Percentiles rank a stretch among this genome's conserved stretches.
phyloP scores from a whole-genome alignment of 1,140 invertebrate species.

The Drosophila cardini region DNA sequence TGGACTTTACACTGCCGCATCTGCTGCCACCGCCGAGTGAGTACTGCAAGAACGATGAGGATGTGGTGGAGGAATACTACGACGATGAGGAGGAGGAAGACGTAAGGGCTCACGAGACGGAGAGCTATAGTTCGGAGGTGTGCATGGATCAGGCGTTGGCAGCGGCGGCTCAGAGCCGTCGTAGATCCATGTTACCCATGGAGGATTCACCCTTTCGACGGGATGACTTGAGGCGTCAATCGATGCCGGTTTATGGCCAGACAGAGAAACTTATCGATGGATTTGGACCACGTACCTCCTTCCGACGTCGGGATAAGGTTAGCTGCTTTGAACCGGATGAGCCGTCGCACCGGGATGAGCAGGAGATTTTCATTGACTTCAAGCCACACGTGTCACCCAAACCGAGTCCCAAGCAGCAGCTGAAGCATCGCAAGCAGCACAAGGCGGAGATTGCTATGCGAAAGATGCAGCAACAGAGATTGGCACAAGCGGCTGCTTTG shows the following conservation, averaged over 20 bases:
- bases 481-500: slow-evolving; percentile 65
- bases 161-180: slow-evolving; percentile 47
- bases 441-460: slow-evolving; percentile 73
- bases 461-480: slow-evolving; percentile 69
- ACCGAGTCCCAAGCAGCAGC: slow-evolving; percentile 86
- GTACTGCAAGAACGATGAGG: slow-evolving; percentile 74
- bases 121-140: slow-evolving; percentile 67
- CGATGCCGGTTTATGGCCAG: slow-evolving; percentile 79
- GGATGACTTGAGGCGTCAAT: slow-evolving; percentile 73
- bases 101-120: slow-evolving; percentile 55
- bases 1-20: slow-evolving; percentile 74
- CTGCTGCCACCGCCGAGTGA: slow-evolving; percentile 75
- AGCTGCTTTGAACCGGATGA: slow-evolving; percentile 65
- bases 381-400: slow-evolving; percentile 90
- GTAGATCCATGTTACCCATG: slow-evolving; percentile 75
- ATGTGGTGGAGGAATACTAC: slow-evolving; percentile 85
- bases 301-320: slow-evolving; percentile 71
- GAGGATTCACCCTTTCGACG: slow-evolving; percentile 71
- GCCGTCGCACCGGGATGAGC: slow-evolving; percentile 86
- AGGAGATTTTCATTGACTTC: slow-evolving; percentile 94
- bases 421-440: slow-evolving; percentile 83
- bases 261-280: slow-evolving; percentile 78
- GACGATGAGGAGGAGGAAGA: slow-evolving; percentile 86
- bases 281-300: slow-evolving; percentile 72
- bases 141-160: slow-evolving; percentile 52